These are phyloP conservation scores for Pristionchus entomophagus DNA, from an alignment of 2,888 invertebrate genomes.

Conservation along the genomic window DNA sequence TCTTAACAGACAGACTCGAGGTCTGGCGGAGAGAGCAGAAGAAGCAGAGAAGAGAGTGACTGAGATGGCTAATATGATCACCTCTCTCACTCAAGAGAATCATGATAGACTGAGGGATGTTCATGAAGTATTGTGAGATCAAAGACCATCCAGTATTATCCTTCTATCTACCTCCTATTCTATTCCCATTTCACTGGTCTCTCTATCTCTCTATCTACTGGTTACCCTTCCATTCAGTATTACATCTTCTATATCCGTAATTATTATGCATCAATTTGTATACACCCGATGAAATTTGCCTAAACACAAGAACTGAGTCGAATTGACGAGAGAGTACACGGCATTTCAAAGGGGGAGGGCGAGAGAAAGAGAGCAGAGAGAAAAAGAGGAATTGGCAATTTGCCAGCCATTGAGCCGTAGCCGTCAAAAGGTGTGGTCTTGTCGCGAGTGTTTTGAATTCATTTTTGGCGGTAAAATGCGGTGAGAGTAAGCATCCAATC, in stretches of 20 bases:
- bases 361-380: too few species aligned
- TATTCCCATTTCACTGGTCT: not conserved
- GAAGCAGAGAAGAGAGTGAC: constrained; percentile 56
- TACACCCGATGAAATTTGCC: constrained; percentile 9
- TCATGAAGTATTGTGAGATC: constrained; percentile 55
- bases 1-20: constrained; percentile 55
- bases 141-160: not conserved
- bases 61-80: constrained; percentile 59
- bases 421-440: too few species aligned
- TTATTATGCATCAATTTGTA: not conserved
- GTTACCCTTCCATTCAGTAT: not conserved
- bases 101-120: constrained; percentile 59
- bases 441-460: too few species aligned
- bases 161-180: not conserved
- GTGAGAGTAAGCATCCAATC: too few species aligned
- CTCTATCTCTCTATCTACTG: not conserved
- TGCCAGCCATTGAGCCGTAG: too few species aligned
- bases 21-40: constrained; percentile 54
- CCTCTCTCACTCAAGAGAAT: constrained; percentile 57
- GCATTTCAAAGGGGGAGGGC: too few species aligned
- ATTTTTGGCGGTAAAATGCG: too few species aligned
- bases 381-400: too few species aligned
- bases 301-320: too few species aligned
- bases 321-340: too few species aligned
- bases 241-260: not conserved